phyloP scores from a whole-genome alignment of 35 echinoderm and acorn worm species.

The Hemicentrotus pulcherrimus region DNA sequence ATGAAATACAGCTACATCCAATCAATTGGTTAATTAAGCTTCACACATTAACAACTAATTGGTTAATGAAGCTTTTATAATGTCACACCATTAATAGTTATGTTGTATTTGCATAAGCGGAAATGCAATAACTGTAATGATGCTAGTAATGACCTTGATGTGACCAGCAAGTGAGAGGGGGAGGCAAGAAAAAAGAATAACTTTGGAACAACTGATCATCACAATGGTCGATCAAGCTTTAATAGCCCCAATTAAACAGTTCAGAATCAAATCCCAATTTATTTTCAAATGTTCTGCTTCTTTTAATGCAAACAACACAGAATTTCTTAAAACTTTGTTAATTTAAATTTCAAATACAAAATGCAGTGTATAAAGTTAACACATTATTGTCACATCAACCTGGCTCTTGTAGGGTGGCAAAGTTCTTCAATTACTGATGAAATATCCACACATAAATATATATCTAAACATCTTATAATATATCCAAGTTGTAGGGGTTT shows the following conservation, averaged over 20 bases:
- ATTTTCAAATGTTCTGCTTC: not conserved
- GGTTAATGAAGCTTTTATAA: not conserved
- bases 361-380: too few relatives aligned
- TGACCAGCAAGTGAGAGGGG: not conserved
- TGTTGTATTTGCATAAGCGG: too few relatives aligned
- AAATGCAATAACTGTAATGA: too few relatives aligned
- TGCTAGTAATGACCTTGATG: not conserved
- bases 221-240: too few relatives aligned
- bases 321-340: too few relatives aligned
- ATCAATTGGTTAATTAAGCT: not conserved
- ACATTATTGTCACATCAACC: too few relatives aligned
- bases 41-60: not conserved
- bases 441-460: not conserved
- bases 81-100: not conserved
- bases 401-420: too few relatives aligned
- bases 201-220: not conserved
- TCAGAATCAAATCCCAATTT: not conserved
- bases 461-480: not conserved
- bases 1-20: not conserved
- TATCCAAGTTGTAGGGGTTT: not conserved
- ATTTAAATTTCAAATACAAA: too few relatives aligned
- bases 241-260: not conserved
- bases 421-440: too few relatives aligned
- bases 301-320: too few relatives aligned
- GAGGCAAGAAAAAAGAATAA: not conserved